Base-by-base conservation (phyloP, 2,888 invertebrate species). In the Nymphalis polychloros region DNA sequence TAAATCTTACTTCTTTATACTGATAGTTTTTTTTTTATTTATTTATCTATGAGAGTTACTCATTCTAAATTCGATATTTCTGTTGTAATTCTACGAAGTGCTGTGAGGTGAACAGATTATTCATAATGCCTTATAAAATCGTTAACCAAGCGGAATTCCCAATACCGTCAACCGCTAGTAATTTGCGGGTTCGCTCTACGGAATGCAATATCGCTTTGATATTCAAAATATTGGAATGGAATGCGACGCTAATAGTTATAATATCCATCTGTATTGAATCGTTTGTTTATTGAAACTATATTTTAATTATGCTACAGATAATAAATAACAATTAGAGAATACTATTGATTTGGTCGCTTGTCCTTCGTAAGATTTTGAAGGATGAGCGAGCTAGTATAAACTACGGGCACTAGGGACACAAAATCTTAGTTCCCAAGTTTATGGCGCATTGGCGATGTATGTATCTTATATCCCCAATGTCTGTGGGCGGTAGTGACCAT, bases 181-280 rank as follows among this genome's bases (percentile, higher is more conserved):
- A 79, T 73, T 72, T 66, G 68, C 49, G 63, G 73, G 72, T 61
- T 68, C 69, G 72, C 69, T 69, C 70, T 69, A 50, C 67, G 79
- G 79, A 76, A 81, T 81, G 80, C 78, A 80, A 81, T 82, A 81
- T 77, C 72, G 75, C 62, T 77, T 61, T 61, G 66, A 64, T 78
- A 79, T 80, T 79, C 80, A 79, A 80, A 78, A 80, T 79, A 77
- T 78, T 75, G 70, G 23, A 53, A 53, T 53, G 71, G 67, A 62
- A 71, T 71, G 63, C 71, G 55, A 59, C 59, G 71, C 65, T 68
- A 68, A 71, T 71, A 68, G 71, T 68, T 68, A 61, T n/a, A 59
- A 62, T 49, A 59, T 59, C 59, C 57, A 50, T 52, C 47, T 46
- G 20, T 55, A 63, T 63, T 46, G 55, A 8, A 66, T 66, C 55